phyloP scores from a whole-genome alignment of 1,140 invertebrate genomes.

The Drosophila pruinosa region DNA sequence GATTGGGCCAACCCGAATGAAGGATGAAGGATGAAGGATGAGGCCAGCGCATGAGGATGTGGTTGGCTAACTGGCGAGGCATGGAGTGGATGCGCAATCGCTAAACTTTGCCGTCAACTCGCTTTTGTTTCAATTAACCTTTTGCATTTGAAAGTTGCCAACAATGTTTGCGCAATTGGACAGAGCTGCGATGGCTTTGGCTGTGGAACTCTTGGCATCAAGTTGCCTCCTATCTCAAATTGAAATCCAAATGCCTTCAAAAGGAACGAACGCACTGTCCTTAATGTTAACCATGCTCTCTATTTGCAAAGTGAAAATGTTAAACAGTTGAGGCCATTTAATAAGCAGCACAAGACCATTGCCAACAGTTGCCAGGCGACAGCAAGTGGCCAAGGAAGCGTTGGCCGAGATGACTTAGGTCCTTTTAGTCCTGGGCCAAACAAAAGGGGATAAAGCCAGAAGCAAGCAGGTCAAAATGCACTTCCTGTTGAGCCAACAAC shows the following conservation, averaged over 20 bases:
- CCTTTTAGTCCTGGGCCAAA: constrained; percentile 53
- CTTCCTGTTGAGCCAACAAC: constrained; percentile 44
- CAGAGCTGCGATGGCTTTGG: neutral
- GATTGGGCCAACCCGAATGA: no score
- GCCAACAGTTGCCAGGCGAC: constrained; percentile 20
- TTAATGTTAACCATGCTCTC: neutral
- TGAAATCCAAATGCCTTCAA: constrained; percentile 72
- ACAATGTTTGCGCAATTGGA: constrained; percentile 70
- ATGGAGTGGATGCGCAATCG: constrained; percentile 47
- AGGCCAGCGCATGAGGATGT: neutral
- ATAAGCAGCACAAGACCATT: constrained; percentile 74
- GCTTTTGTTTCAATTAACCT: constrained; percentile 81
- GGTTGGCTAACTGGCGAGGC: neutral
- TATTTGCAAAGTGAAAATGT: neutral
- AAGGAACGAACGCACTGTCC: constrained; percentile 12
- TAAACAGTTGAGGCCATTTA: constrained; percentile 49
- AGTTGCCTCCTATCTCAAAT: constrained; percentile 69
- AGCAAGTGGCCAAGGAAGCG: neutral
- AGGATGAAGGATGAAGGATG: no score
- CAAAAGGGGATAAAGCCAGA: neutral
- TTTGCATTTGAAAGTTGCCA: constrained; percentile 77
- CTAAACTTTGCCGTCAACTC: constrained; percentile 76
- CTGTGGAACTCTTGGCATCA: constrained; percentile 63
- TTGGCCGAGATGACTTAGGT: constrained; percentile 31
- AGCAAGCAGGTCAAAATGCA: constrained; percentile 44